Evolutionary conservation across 2,113 vertebrate species (phyloP), one percentile per base, ranked within the genome.

Genomic region (Athene cunicularia): DNA sequence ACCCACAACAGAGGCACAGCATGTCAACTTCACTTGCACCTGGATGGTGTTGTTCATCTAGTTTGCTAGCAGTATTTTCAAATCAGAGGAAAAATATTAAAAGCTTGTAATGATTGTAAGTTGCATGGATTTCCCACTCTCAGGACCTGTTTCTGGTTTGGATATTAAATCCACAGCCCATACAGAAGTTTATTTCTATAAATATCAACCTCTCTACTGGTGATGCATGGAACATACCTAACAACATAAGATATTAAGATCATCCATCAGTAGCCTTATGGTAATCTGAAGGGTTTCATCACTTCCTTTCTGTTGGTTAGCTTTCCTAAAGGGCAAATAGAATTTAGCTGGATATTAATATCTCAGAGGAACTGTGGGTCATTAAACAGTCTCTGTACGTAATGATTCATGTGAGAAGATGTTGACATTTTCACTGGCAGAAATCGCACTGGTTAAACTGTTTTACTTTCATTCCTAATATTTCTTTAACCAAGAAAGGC

Each of bases 261-360:
- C 86, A 95, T 88, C 50, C 75, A 87, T 95, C 83, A 72, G 18
- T 43, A 64, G 14, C 52, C 49, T 56, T 75, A 89, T 1, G 86
- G 37, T 58, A 95, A 90, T 87, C 80, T 71, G 68, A 90, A 91
- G 95, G 8, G 12, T 72, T 95, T 93, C 53, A 76, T 60, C 52
- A 28, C 33, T 88, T 95, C 59, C n/a, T 74, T 72, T 85, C 73
- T 67, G 45, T 67, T 93, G 35, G 24, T 3, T 95, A 60, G 33
- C 12, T 87, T 95, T 86, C 50, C 41, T 64, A 73, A 96, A 95
- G 71, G 41, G 73, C 91, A 93, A 66, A 66, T 13, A 86, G 30
- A 92, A 86, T 8, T 88, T 67, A 39, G 16, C 37, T 80, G 56
- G 59, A 64, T 92, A 91, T 68, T 91, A 45, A 39, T 59, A 72